phyloP scores from a whole-genome alignment of 2,113 vertebrate genomes.

The Poeciliopsis prolifica region DNA sequence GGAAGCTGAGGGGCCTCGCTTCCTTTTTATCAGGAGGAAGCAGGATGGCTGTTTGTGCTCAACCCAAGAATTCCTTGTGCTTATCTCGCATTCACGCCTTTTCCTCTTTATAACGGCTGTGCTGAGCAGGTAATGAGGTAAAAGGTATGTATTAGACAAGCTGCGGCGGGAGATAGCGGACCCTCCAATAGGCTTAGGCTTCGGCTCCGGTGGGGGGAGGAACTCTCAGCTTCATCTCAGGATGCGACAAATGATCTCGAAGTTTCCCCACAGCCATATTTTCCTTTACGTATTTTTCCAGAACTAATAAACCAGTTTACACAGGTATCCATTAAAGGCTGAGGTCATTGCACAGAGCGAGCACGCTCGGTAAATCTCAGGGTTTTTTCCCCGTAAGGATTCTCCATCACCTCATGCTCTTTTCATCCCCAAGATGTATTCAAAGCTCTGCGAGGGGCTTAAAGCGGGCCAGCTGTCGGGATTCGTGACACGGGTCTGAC shows the following conservation, averaged over 20 bases:
- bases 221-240: constrained; percentile 37
- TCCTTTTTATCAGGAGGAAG: constrained; percentile 79
- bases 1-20: constrained; percentile 64
- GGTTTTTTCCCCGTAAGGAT: constrained; percentile 39
- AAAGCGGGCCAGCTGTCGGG: constrained; percentile 43
- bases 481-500: constrained; percentile 46
- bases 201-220: constrained; percentile 44
- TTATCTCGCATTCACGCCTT: constrained; percentile 70
- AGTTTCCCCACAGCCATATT: constrained; percentile 42
- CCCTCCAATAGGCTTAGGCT: constrained; percentile 33
- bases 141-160: constrained; percentile 73
- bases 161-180: constrained; percentile 69
- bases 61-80: constrained; percentile 68
- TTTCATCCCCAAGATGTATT: constrained; percentile 57
- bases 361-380: constrained; percentile 56
- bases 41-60: constrained; percentile 74
- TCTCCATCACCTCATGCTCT: constrained; percentile 55
- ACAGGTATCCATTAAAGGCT: constrained; percentile 66
- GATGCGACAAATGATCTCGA: constrained; percentile 48
- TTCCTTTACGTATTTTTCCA: constrained; percentile 56
- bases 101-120: constrained; percentile 68
- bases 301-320: constrained; percentile 63
- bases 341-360: constrained; percentile 55
- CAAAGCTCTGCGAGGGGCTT: constrained; percentile 60
- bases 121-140: constrained; percentile 72